Evolutionary conservation across 2,888 invertebrate genomes (phyloP).

Genomic region (Catocala fraxini): DNA sequence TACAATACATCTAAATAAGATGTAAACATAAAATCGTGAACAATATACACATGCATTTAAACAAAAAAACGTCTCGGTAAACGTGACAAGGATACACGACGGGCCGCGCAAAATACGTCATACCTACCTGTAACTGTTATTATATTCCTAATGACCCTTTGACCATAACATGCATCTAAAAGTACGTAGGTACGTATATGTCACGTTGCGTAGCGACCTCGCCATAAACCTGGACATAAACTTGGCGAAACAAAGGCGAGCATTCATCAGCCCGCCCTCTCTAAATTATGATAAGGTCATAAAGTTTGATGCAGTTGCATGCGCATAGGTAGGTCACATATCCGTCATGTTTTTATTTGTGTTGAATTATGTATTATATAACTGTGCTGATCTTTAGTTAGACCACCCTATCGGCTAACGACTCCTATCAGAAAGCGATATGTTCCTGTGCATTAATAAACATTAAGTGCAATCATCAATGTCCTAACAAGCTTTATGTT

Average conservation of each 20-base stretch:
- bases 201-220: constrained; percentile 59
- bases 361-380: constrained; percentile 32
- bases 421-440: constrained; percentile 10
- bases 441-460: constrained; percentile 12
- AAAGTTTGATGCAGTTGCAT: constrained; percentile 62
- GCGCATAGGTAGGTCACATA: constrained; percentile 44
- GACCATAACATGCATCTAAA: constrained; percentile 33
- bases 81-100: constrained; percentile 23
- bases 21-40: too few relatives aligned
- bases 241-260: constrained; percentile 71
- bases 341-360: constrained; percentile 36
- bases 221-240: constrained; percentile 55
- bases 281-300: constrained; percentile 69
- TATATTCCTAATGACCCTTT: constrained; percentile 36
- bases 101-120: constrained; percentile 13
- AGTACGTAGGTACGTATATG: constrained; percentile 42
- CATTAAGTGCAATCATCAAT: constrained; percentile 14
- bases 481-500: constrained; percentile 16
- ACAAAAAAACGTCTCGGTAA: not conserved
- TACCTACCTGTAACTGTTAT: constrained; percentile 32
- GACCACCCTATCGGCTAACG: constrained; percentile 14
- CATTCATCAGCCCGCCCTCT: constrained; percentile 66
- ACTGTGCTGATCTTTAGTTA: constrained; percentile 16
- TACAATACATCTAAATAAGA: too few relatives aligned
- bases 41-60: too few relatives aligned